Base-by-base conservation (phyloP, 53 echinoderm and acorn worm species). In the Crossaster papposus region DNA sequence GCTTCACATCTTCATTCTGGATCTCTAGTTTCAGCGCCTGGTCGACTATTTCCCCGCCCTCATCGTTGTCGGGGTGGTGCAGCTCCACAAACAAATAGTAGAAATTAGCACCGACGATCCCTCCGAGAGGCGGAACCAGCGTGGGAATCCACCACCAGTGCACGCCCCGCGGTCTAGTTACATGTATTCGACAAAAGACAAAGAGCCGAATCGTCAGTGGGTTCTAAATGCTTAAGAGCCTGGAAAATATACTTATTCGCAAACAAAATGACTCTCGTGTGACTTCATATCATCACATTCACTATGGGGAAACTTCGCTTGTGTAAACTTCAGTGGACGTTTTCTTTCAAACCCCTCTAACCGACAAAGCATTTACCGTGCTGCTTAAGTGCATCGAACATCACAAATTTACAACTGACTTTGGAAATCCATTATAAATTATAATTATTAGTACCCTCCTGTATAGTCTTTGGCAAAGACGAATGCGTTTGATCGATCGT, bases 131-230 rank as follows among this genome's bases (percentile, higher is more conserved):
- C 12, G 97, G 97, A 26, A 93, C 94, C 5, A 97, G 79, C 29
- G 94, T 94, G 1, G 97, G 95, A 54, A 96, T 94, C 94, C 95
- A 95, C 95, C 97, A 95, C 97, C 97, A 97, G 37, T 92, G 91
- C 53, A 91, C 77, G 22, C 97, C 97, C 32, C 82, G 53, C 18
- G 36, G 92, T 80, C 64, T 91, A 17, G 35, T n/a, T 58, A 38
- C 38, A 38, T 38, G 38, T 38, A 38, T 38, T 1, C 20, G n/a
- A n/a, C n/a, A n/a, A n/a, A n/a, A n/a, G n/a, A n/a, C n/a, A n/a
- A n/a, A 64, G 33, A 20, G 5, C 30, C 51, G 7, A 24, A 11
- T n/a, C 18, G 68, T 10, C n/a, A 26, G 22, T 23, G 5, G 68
- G 11, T 68, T 68, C 10, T 68, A 0, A 68, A n/a, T 1, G 28